Evolutionary conservation across 1,140 invertebrate species (phyloP), one percentile per base, ranked within the genome.

Genomic region (Diachasmimorpha longicaudata): DNA sequence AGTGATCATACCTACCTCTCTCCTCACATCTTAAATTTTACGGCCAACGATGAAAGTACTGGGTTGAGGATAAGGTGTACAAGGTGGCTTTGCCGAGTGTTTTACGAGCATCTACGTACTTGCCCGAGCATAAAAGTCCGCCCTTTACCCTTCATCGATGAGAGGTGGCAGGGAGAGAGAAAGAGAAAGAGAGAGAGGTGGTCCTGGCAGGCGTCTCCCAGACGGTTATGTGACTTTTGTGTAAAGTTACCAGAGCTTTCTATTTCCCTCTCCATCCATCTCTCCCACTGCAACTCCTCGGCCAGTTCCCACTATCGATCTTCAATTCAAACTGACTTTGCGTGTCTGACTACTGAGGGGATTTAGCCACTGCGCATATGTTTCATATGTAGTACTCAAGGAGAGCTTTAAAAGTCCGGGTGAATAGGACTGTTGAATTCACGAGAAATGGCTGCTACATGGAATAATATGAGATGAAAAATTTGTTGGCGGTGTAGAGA

Each of bases 171-270:
- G 21, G 52, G 9, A 16, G 52, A 16, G 13, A 21, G 52, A 16
- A 21, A 16, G 52, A 16, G 52, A 4, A 31, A 6, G 31, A 31
- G 48, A 9, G 11, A 1, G 9, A 42, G 13, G 39, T 6, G 2
- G 39, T 42, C 4, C 9, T 42, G 39, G 39, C 39, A 14, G 23
- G 23, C 23, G 16, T 25, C 21, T 63, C 48, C 16, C 48, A 36
- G 66, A 78, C 74, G 72, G 36, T 75, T 78, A 75, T 75, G 74
- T 75, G 74, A 78, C 70, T 78, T 78, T 78, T 70, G 70, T 75
- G 46, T 25, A 58, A 75, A 75, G 46, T 69, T 74, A 13, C 58
- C 39, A 55, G 66, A 48, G 46, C 58, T 72, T 66, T 52, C 69
- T 14, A 55, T 44, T 42, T 52, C 44, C 25, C 16, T 42, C 37